Evolutionary conservation across 2,888 invertebrate species (phyloP).

Genomic region (Bembecia ichneumoniformis): DNA sequence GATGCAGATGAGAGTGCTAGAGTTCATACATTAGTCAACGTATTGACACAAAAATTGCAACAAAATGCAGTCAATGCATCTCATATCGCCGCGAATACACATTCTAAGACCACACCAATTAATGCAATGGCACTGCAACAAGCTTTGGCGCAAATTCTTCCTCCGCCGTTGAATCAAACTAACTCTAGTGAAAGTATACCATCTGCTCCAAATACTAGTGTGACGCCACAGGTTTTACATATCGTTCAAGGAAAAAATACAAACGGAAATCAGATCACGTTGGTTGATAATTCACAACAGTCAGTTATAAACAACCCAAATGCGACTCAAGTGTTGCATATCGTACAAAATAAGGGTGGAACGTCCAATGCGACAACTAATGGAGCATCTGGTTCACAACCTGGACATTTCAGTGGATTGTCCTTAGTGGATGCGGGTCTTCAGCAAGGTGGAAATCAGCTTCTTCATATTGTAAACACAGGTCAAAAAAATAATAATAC

Average conservation of each 20-base stretch:
- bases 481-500: constrained; percentile 45
- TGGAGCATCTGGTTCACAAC: constrained; percentile 31
- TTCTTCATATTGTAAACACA: constrained; percentile 64
- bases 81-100: constrained; percentile 30
- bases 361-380: constrained; percentile 26
- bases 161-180: constrained; percentile 53
- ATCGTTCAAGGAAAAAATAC: constrained; percentile 62
- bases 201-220: constrained; percentile 25
- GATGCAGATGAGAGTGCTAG: constrained; percentile 27
- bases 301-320: constrained; percentile 51
- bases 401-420: constrained; percentile 48
- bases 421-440: constrained; percentile 57
- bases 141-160: constrained; percentile 61
- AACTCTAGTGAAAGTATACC: constrained; percentile 35
- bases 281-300: constrained; percentile 52
- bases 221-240: constrained; percentile 53
- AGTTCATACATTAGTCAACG: constrained; percentile 61
- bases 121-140: constrained; percentile 60
- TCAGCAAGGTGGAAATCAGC: constrained; percentile 60
- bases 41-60: constrained; percentile 65
- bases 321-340: constrained; percentile 56
- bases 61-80: constrained; percentile 29
- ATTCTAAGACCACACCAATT: constrained; percentile 47
- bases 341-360: constrained; percentile 55
- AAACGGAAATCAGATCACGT: constrained; percentile 48